A percentile compares a stretch with the other conserved stretches of the same genome.
These are phyloP conservation scores for Heliopora coerulea DNA, from an alignment of 92 coral and sea anemone genomes.

Conservation along the genomic window DNA sequence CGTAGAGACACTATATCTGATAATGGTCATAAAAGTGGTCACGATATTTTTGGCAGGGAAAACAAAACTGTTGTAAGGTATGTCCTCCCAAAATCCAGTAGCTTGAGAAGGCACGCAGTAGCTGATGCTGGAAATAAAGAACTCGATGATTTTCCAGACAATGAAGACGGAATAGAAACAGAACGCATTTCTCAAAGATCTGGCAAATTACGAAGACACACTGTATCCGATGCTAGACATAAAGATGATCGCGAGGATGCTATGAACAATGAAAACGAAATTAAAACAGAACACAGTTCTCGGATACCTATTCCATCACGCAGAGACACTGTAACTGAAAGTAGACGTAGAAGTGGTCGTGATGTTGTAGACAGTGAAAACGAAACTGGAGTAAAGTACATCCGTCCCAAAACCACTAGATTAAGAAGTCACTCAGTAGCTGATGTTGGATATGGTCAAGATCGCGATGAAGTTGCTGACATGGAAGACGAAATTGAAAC, in stretches of 20 bases:
- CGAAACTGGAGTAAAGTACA: background rate
- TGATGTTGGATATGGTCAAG: background rate
- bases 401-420: background rate
- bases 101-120: background rate
- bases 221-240: background rate
- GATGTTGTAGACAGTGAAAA: background rate
- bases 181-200: no score
- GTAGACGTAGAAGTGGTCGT: background rate
- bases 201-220: no score
- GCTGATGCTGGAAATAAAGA: background rate
- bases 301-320: background rate
- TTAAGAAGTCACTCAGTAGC: background rate
- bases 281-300: background rate
- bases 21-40: background rate
- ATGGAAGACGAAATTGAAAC: background rate
- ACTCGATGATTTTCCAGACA: no score
- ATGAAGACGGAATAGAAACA: no score
- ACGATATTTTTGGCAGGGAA: background rate
- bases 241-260: background rate
- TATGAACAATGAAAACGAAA: background rate
- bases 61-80: no score
- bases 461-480: background rate
- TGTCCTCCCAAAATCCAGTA: background rate
- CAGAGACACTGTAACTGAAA: background rate
- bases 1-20: background rate